These are phyloP conservation scores for Synergus gifuensis DNA, from an alignment of 2,888 invertebrate species.

Conservation along the genomic window DNA sequence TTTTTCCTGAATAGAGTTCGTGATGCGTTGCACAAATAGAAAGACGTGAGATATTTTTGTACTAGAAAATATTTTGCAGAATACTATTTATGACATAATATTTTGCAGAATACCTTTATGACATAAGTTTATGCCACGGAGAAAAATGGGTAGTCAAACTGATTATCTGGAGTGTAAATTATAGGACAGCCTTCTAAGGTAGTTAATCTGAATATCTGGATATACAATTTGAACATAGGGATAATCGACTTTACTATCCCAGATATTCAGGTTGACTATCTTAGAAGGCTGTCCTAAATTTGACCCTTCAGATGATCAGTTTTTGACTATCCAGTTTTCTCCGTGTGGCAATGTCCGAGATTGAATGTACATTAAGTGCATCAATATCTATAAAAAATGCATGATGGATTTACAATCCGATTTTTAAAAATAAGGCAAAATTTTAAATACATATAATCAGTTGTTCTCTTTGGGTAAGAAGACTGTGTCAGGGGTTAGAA, in stretches of 20 bases:
- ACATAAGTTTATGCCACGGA: conserved; percentile 15
- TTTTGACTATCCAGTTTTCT: too few relatives aligned
- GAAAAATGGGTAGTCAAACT: too few relatives aligned
- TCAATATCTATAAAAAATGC: not conserved
- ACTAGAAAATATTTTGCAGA: not conserved
- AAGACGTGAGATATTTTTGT: not conserved
- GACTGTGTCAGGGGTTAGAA: not conserved
- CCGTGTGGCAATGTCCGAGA: not conserved
- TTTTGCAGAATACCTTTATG: conserved; percentile 13
- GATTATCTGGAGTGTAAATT: too few relatives aligned
- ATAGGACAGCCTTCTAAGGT: too few relatives aligned
- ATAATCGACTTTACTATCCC: too few relatives aligned
- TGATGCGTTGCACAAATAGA: not conserved
- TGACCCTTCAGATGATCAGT: too few relatives aligned
- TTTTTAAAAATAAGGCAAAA: not conserved
- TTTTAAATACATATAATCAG: not conserved
- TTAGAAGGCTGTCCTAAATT: too few relatives aligned
- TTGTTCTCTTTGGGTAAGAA: not conserved
- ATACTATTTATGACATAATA: conserved; percentile 10
- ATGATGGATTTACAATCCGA: not conserved
- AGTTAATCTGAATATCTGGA: too few relatives aligned
- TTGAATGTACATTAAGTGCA: not conserved
- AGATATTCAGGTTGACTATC: too few relatives aligned
- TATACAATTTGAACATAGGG: too few relatives aligned
- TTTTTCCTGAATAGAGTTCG: conserved; percentile 8